These are phyloP conservation scores for Sturnus vulgaris DNA, from an alignment of 2,113 vertebrate genomes.

Conservation along the genomic window DNA sequence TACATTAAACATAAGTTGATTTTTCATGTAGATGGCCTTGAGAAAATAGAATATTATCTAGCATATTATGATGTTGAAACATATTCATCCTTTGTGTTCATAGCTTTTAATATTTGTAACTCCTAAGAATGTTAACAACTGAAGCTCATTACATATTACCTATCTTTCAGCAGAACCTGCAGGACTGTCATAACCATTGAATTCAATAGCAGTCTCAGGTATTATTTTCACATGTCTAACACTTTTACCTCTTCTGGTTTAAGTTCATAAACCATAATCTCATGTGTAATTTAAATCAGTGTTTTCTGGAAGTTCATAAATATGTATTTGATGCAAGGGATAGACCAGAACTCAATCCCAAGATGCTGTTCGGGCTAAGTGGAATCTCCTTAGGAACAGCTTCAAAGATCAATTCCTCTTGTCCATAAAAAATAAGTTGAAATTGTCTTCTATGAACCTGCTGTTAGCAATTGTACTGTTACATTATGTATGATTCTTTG, in stretches of 20 bases:
- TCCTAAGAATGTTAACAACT: background rate
- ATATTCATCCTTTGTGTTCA: background rate
- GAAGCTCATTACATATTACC: background rate
- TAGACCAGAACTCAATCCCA: constrained; percentile 62
- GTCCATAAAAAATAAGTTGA: constrained; percentile 71
- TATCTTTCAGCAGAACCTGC: background rate
- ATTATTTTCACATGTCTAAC: background rate
- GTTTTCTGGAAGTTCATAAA: constrained; percentile 55
- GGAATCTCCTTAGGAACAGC: constrained; percentile 66
- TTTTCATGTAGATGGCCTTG: background rate
- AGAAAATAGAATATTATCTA: background rate
- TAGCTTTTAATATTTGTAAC: background rate
- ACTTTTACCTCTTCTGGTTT: constrained; percentile 17
- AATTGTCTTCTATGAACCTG: constrained; percentile 60
- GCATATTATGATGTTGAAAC: background rate
- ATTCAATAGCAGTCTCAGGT: background rate
- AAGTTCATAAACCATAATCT: constrained; percentile 5
- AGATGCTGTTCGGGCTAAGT: constrained; percentile 68
- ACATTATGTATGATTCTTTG: constrained; percentile 76
- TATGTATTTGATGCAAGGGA: constrained; percentile 49
- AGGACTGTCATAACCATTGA: background rate
- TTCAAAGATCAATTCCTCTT: constrained; percentile 72
- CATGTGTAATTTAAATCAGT: constrained; percentile 52
- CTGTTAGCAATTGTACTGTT: constrained; percentile 71
- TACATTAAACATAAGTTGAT: background rate